Evolutionary conservation across 2,797 vertebrate genomes (phyloP).

Genomic region (Ctenochaetus hawaiiensis): DNA sequence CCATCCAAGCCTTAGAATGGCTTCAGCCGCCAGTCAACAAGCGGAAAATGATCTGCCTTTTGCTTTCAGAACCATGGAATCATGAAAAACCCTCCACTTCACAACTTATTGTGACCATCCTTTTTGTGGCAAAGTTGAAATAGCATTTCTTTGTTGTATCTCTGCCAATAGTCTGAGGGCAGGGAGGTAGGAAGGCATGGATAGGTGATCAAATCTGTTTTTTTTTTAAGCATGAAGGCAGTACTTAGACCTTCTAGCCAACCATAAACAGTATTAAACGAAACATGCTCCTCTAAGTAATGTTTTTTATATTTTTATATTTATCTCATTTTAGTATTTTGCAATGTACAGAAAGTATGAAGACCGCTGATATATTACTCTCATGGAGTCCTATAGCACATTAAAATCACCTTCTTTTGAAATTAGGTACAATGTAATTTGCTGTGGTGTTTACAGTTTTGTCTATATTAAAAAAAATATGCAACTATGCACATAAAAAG

Average conservation of each 20-base stretch:
- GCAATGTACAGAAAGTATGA: not conserved
- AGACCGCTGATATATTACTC: no score
- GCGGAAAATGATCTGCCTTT: conserved; percentile 7
- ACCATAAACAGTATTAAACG: not conserved
- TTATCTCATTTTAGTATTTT: not conserved
- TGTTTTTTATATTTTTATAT: no score
- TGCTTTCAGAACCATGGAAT: not conserved
- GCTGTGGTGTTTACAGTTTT: not conserved
- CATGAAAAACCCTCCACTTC: not conserved
- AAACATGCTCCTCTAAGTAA: not conserved
- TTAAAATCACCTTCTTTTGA: not conserved
- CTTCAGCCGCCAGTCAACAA: conserved; percentile 1
- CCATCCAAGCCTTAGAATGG: not conserved
- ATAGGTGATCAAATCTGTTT: not conserved
- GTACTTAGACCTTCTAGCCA: not conserved
- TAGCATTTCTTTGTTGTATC: not conserved
- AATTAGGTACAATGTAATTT: not conserved
- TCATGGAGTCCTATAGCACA: no score
- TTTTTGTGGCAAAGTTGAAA: not conserved
- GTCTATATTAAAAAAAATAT: not conserved
- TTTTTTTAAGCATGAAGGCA: not conserved
- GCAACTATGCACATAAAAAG: no score
- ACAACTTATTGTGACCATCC: not conserved
- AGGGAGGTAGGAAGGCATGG: not conserved
- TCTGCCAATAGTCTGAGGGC: not conserved